These are phyloP conservation scores for Acanthococcus lagerstroemiae DNA, from an alignment of 2,888 invertebrate genomes.

Conservation along the genomic window DNA sequence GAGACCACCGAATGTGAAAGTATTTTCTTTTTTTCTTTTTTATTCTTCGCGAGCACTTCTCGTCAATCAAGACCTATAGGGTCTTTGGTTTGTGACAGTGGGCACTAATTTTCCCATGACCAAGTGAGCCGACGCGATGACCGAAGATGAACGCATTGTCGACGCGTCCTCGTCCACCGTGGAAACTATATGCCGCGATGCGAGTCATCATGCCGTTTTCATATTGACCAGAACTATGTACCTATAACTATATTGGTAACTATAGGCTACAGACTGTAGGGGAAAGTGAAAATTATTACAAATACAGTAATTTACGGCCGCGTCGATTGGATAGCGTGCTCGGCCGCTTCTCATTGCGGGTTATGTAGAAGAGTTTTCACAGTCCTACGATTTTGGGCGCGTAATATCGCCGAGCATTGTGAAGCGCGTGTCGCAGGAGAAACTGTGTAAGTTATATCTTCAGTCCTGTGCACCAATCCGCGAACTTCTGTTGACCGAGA, in stretches of 20 bases:
- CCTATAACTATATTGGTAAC: too few relatives aligned
- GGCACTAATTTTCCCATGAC: conserved; percentile 7
- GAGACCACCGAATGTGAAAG: conserved; percentile 23
- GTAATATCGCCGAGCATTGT: too few relatives aligned
- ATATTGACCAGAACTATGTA: not conserved
- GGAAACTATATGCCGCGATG: not conserved
- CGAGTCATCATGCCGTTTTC: not conserved
- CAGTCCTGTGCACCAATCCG: too few relatives aligned
- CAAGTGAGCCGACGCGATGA: not conserved
- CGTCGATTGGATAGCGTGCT: too few relatives aligned
- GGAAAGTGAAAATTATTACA: conserved; percentile 18
- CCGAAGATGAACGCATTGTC: not conserved
- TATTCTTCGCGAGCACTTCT: conserved; percentile 6
- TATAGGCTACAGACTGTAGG: too few relatives aligned
- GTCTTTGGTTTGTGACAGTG: not conserved
- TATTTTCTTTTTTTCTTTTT: not conserved
- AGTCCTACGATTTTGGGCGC: too few relatives aligned
- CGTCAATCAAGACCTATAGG: conserved; percentile 6
- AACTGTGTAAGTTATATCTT: too few relatives aligned
- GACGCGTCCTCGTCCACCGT: not conserved
- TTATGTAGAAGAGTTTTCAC: too few relatives aligned
- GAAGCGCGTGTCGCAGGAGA: too few relatives aligned
- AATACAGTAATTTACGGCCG: not conserved
- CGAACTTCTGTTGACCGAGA: too few relatives aligned
- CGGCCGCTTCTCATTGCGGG: too few relatives aligned